Percentiles rank a stretch among this genome's conserved stretches.
Evolutionary conservation across 2,113 vertebrate genomes (phyloP).

Genomic region (Glaucomys volans): DNA sequence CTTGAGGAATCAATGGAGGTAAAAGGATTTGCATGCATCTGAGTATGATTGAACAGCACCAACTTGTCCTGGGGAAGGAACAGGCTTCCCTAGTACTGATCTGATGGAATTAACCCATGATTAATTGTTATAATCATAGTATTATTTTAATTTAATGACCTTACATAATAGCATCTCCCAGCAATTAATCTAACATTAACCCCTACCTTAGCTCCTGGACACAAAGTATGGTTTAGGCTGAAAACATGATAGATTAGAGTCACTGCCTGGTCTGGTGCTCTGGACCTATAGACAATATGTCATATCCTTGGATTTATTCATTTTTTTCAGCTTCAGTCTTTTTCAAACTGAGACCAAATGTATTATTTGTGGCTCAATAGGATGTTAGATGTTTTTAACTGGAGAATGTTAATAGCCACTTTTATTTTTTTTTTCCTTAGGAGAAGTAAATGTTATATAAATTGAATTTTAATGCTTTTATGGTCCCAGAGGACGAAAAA

Average conservation of each 20-base stretch:
- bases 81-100: conserved; percentile 73
- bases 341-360: conserved; percentile 71
- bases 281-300: neutral
- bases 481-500: conserved; percentile 90
- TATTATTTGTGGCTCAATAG: conserved; percentile 86
- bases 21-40: conserved; percentile 82
- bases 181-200: conserved; percentile 62
- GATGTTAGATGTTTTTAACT: conserved; percentile 83
- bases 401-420: conserved; percentile 88
- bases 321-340: conserved; percentile 54
- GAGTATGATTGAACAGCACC: conserved; percentile 79
- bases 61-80: conserved; percentile 66
- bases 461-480: conserved; percentile 95
- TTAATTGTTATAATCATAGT: conserved; percentile 68
- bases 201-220: neutral
- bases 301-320: neutral
- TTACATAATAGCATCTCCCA: conserved; percentile 50
- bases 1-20: conserved; percentile 85
- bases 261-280: neutral
- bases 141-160: conserved; percentile 77
- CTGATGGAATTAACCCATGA: conserved; percentile 69
- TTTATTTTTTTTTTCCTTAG: conserved; percentile 82
- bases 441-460: conserved; percentile 92
- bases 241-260: neutral
- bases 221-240: neutral